Percentiles rank a stretch among this genome's conserved stretches.
phyloP scores from a whole-genome alignment of 2,888 invertebrate genomes.

The Cloeon dipterum region DNA sequence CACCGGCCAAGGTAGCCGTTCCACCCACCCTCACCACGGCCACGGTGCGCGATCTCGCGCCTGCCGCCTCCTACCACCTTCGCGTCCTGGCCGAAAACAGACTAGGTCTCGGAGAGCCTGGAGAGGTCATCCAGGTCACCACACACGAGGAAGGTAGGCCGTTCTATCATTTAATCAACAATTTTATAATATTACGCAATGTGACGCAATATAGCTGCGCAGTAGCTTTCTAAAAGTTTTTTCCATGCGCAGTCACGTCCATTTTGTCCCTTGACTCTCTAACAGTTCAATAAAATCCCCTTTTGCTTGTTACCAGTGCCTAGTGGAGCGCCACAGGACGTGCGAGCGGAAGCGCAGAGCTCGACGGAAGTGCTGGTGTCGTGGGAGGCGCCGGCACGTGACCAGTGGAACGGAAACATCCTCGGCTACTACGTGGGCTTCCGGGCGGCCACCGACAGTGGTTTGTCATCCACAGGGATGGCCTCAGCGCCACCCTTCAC shows the following conservation, averaged over 20 bases:
- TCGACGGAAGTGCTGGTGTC: constrained; percentile 64
- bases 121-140: constrained; percentile 64
- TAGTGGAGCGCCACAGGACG: constrained; percentile 58
- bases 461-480: constrained; percentile 1
- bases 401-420: constrained; percentile 70
- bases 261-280: not conserved
- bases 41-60: constrained; percentile 56
- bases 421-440: constrained; percentile 73
- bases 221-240: too few relatives aligned
- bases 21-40: constrained; percentile 64
- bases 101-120: constrained; percentile 67
- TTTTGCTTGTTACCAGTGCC: constrained; percentile 22
- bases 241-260: too few relatives aligned
- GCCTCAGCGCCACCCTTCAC: constrained; percentile 25
- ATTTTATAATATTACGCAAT: not conserved
- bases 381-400: constrained; percentile 71
- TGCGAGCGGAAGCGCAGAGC: constrained; percentile 61
- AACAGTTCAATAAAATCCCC: too few relatives aligned
- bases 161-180: not conserved
- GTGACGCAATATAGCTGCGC: too few relatives aligned
- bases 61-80: constrained; percentile 70
- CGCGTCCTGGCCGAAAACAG: constrained; percentile 76
- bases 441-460: constrained; percentile 27
- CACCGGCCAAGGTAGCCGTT: constrained; percentile 58
- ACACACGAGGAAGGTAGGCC: constrained; percentile 51